Percentiles rank a stretch among this genome's conserved stretches.
Conservation (phyloP, 1,140 invertebrate species). For the Tyrophagus putrescentiae region DNA sequence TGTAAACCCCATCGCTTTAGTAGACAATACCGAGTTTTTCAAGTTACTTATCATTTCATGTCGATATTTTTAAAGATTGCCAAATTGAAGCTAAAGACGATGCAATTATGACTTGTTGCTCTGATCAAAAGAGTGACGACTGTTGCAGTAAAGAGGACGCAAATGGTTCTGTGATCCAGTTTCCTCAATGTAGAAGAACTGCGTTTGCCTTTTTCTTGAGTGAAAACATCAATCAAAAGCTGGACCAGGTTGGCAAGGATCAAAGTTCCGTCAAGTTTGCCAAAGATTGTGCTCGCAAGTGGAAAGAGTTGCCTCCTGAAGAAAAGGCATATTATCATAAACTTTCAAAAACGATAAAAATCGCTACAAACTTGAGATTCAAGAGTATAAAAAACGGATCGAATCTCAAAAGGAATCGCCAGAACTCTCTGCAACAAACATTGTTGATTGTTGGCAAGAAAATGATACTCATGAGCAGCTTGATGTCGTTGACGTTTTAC, state of each 20-base stretch:
- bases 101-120: too few species aligned
- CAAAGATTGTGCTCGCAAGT: neutral
- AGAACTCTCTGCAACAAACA: neutral
- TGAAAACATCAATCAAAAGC: too few species aligned
- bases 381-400: neutral
- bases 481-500: neutral
- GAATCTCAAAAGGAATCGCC: neutral
- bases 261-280: constrained; percentile 7
- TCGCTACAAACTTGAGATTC: constrained; percentile 2
- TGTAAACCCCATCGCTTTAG: neutral
- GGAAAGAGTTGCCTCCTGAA: neutral
- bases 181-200: too few species aligned
- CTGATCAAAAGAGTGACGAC: too few species aligned
- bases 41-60: neutral
- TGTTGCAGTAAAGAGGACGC: too few species aligned
- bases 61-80: constrained; percentile 12
- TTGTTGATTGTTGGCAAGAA: neutral
- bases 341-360: neutral
- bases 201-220: too few species aligned
- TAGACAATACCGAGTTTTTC: too few species aligned
- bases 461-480: neutral
- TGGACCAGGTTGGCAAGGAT: too few species aligned
- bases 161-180: too few species aligned
- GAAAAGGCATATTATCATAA: constrained; percentile 6
- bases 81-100: neutral